phyloP scores from a whole-genome alignment of 2,113 vertebrate species.

The Camelus dromedarius region DNA sequence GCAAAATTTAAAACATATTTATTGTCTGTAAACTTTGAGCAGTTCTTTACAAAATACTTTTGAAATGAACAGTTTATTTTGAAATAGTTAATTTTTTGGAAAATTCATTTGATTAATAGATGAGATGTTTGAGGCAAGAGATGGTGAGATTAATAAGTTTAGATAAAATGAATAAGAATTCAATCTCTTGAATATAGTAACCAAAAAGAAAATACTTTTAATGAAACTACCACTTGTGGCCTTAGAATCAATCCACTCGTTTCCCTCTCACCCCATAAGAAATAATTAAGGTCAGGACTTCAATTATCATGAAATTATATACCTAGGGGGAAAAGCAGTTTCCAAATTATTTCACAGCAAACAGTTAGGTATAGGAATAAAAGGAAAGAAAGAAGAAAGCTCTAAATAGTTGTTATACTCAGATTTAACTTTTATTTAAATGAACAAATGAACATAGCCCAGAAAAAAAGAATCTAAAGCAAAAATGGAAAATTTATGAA shows the following conservation, averaged over 20 bases:
- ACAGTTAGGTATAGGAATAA: neutral
- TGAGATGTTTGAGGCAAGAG: neutral
- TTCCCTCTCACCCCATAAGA: slow-evolving; percentile 17
- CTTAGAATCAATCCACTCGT: slow-evolving; percentile 29
- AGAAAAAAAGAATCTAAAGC: slow-evolving; percentile 40
- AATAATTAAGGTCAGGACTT: slow-evolving; percentile 77
- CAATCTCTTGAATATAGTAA: slow-evolving; percentile 7
- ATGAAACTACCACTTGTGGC: slow-evolving; percentile 64
- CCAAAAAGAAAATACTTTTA: slow-evolving; percentile 63
- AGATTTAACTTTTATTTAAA: slow-evolving; percentile 42
- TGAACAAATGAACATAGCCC: slow-evolving; percentile 2
- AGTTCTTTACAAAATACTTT: slow-evolving; percentile 1
- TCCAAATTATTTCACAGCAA: slow-evolving; percentile 66
- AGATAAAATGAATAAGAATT: slow-evolving; percentile 54
- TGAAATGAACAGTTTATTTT: neutral
- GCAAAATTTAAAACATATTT: neutral
- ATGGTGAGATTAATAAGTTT: slow-evolving; percentile 52
- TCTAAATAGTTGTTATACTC: slow-evolving; percentile 12
- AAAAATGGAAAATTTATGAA: neutral
- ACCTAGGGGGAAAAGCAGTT: slow-evolving; percentile 40
- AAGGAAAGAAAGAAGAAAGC: neutral
- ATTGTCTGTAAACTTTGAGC: neutral
- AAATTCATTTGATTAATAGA: slow-evolving; percentile 4
- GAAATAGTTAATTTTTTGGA: neutral
- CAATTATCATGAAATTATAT: slow-evolving; percentile 69